Percentiles rank a stretch among this genome's conserved stretches.
Conservation (phyloP, 2,888 invertebrate genomes). For the Teinopalpus imperialis region DNA sequence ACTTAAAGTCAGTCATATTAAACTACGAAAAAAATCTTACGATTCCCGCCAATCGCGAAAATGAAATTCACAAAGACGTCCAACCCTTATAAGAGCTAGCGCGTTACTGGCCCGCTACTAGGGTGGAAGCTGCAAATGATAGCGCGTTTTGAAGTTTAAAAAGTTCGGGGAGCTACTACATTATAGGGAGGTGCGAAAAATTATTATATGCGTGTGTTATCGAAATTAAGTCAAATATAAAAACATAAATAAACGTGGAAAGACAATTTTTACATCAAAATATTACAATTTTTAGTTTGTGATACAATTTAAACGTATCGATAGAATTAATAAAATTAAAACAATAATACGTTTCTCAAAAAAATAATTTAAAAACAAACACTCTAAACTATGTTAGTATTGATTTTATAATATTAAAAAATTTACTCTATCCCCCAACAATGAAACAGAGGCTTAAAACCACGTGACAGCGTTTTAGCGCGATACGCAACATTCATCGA, state of each 20-base stretch:
- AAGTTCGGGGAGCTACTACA: constrained; percentile 39
- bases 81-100: constrained; percentile 38
- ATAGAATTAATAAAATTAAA: too few relatives aligned
- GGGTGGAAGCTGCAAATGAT: constrained; percentile 52
- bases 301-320: constrained; percentile 10
- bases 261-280: too few relatives aligned
- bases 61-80: constrained; percentile 37
- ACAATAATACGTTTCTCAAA: too few relatives aligned
- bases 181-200: constrained; percentile 32
- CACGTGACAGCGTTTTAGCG: constrained; percentile 33
- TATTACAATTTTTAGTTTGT: too few relatives aligned
- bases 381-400: too few relatives aligned
- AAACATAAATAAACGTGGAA: too few relatives aligned
- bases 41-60: constrained; percentile 47
- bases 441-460: constrained; percentile 22
- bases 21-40: constrained; percentile 42
- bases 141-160: constrained; percentile 53
- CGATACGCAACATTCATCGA: constrained; percentile 39
- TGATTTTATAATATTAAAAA: too few relatives aligned
- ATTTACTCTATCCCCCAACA: neutral
- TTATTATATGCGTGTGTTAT: constrained; percentile 8
- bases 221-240: too few relatives aligned
- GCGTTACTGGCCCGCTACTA: constrained; percentile 47
- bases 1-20: constrained; percentile 1
- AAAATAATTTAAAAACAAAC: too few relatives aligned